These are phyloP conservation scores for Rosalia funebris DNA, from an alignment of 2,888 invertebrate genomes.

Conservation along the genomic window DNA sequence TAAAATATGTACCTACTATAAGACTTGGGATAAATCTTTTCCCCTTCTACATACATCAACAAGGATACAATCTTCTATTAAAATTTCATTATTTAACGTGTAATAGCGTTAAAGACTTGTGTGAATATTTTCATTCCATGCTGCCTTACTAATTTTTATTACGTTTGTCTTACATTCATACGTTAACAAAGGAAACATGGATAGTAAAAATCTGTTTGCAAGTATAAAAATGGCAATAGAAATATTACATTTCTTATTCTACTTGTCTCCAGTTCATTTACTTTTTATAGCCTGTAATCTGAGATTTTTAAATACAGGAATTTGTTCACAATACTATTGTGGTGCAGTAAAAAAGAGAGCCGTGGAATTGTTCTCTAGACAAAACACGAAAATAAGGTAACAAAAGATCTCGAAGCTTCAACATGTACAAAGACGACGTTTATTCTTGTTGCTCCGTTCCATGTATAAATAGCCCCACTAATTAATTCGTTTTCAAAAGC, in stretches of 20 bases:
- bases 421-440: slow-evolving; percentile 52
- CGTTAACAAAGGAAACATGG: too few relatives aligned
- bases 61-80: too few relatives aligned
- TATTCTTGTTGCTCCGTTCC: slow-evolving; percentile 44
- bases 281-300: slow-evolving; percentile 4
- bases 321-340: slow-evolving; percentile 20
- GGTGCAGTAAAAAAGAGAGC: slow-evolving; percentile 12
- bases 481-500: slow-evolving; percentile 48
- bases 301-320: slow-evolving; percentile 21
- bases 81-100: too few relatives aligned
- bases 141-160: too few relatives aligned
- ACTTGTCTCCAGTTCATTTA: neutral
- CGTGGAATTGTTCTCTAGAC: slow-evolving; percentile 50
- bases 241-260: slow-evolving; percentile 4
- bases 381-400: slow-evolving; percentile 51
- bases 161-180: too few relatives aligned
- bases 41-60: too few relatives aligned
- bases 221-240: neutral
- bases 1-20: too few relatives aligned
- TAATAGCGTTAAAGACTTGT: too few relatives aligned
- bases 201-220: too few relatives aligned
- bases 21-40: too few relatives aligned
- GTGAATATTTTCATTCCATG: too few relatives aligned
- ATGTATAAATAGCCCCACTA: slow-evolving; percentile 50
- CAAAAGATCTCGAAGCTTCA: slow-evolving; percentile 51